phyloP scores from a whole-genome alignment of 2,113 vertebrate genomes.

The Acrocephalus arundinaceus region DNA sequence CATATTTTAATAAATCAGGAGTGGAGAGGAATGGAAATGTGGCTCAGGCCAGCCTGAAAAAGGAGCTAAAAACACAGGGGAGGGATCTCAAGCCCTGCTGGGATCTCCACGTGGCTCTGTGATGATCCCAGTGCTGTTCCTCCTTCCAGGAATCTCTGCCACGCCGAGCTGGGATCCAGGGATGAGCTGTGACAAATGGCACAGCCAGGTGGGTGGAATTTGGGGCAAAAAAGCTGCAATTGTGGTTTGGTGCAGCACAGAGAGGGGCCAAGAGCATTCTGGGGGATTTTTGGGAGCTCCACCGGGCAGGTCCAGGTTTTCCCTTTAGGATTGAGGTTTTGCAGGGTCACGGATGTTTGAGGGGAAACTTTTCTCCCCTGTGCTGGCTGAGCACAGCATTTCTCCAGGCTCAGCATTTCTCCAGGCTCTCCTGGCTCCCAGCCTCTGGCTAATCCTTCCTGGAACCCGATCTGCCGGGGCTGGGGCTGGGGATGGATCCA shows the following conservation, averaged over 20 bases:
- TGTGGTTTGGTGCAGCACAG: background rate
- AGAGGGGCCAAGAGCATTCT: background rate
- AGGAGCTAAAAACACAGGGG: background rate
- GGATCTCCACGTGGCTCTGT: background rate
- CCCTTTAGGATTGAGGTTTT: background rate
- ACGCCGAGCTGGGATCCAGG: accelerated
- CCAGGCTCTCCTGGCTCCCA: background rate
- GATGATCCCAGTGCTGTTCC: background rate
- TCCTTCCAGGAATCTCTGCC: background rate
- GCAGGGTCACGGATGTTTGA: background rate
- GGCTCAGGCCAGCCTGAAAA: background rate
- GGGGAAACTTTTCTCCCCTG: background rate
- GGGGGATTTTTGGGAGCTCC: background rate
- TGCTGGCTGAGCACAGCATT: background rate
- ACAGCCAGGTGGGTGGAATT: accelerated
- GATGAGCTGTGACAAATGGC: background rate
- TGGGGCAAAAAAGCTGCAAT: background rate
- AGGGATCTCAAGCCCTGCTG: background rate
- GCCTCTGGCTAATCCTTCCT: background rate
- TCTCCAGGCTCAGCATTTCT: background rate
- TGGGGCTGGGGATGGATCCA: background rate
- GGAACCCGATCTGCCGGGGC: background rate
- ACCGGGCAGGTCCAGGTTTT: too few relatives aligned
- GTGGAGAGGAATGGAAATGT: background rate
- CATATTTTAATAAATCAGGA: background rate